phyloP scores from a whole-genome alignment of 2,888 invertebrate genomes.

The Leptopilina drosophilae region DNA sequence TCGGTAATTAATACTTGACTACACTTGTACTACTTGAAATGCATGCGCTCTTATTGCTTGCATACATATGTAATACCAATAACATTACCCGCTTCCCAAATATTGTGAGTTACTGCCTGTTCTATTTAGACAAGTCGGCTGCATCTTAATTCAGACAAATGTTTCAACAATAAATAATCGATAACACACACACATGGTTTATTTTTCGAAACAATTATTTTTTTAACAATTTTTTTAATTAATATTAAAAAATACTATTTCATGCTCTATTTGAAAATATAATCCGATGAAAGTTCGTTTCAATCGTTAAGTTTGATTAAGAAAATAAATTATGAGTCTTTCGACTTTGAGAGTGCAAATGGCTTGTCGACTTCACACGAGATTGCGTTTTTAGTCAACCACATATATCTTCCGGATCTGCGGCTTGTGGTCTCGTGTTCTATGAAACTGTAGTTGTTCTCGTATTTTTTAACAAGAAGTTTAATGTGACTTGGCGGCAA shows the following conservation, averaged over 20 bases:
- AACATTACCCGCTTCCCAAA: neutral
- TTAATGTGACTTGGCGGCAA: neutral
- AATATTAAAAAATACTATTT: too few species aligned
- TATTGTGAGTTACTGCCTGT: neutral
- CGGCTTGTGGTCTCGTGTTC: conserved; percentile 11
- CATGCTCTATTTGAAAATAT: too few species aligned
- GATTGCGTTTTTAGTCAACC: conserved; percentile 28
- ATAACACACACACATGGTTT: neutral
- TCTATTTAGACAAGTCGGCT: neutral
- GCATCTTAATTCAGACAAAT: conserved; percentile 6
- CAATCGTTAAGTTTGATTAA: neutral
- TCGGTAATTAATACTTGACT: neutral
- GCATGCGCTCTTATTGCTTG: neutral
- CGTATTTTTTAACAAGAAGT: conserved; percentile 18
- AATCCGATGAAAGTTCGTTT: neutral
- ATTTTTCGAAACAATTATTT: too few species aligned
- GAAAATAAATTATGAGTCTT: neutral
- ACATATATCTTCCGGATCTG: conserved; percentile 17
- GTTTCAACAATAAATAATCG: neutral
- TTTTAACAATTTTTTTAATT: too few species aligned
- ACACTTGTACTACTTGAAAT: neutral
- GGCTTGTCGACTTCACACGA: conserved; percentile 14
- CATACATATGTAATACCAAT: neutral
- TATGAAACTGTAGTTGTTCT: conserved; percentile 4
- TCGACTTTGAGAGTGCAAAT: conserved; percentile 16